Percentiles rank a stretch among this genome's conserved stretches.
Conservation (phyloP, 2,113 vertebrate species). For the Azemiops feae region DNA sequence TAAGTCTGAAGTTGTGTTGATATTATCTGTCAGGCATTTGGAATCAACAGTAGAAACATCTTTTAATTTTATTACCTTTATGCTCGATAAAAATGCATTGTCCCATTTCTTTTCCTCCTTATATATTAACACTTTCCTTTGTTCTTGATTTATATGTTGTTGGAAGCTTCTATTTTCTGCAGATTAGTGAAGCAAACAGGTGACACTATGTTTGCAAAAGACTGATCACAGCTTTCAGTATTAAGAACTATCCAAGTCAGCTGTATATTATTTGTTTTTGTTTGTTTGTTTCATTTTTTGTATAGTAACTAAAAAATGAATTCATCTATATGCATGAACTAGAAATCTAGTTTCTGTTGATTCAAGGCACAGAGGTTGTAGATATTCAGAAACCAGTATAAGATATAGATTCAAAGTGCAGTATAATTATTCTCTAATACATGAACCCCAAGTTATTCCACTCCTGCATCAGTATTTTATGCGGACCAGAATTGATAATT, state of each 20-base stretch:
- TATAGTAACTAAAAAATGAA: slow-evolving; percentile 13
- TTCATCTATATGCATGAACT: not conserved
- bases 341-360: not conserved
- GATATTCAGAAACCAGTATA: not conserved
- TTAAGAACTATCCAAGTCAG: slow-evolving; percentile 43
- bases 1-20: not conserved
- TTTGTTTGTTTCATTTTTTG: slow-evolving; percentile 21
- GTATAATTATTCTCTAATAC: not conserved
- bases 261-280: slow-evolving; percentile 21
- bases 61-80: slow-evolving; percentile 43
- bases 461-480: not conserved
- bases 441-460: no score
- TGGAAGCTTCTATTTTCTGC: slow-evolving; percentile 34
- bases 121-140: not conserved
- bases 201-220: slow-evolving; percentile 40
- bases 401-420: not conserved
- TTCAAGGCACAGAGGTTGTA: not conserved
- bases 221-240: slow-evolving; percentile 42
- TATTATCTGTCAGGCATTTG: slow-evolving; percentile 20
- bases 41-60: not conserved
- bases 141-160: slow-evolving; percentile 31
- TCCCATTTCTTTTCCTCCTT: slow-evolving; percentile 31
- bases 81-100: slow-evolving; percentile 20
- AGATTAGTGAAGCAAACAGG: slow-evolving; percentile 49
- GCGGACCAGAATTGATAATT: not conserved